Evolutionary conservation across 2,797 vertebrate genomes (phyloP).

Genomic region (Trematomus bernacchii): DNA sequence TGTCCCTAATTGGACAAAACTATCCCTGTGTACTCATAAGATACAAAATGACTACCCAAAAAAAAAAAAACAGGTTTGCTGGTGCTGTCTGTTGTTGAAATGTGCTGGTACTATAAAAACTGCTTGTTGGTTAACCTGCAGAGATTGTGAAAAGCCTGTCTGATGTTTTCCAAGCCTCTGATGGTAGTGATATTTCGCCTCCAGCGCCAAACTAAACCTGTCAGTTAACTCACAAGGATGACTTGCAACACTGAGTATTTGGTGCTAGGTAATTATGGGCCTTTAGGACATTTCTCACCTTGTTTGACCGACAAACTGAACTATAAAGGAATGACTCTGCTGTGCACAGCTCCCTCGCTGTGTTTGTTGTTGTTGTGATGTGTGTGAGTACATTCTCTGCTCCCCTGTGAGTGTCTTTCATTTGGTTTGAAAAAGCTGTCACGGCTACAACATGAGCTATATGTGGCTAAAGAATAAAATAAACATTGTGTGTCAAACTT

Average conservation of each 20-base stretch:
- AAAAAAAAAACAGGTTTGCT: background rate
- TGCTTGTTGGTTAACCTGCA: constrained; percentile 6
- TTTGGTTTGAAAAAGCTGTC: constrained; percentile 25
- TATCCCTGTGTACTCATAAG: background rate
- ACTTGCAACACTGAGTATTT: constrained; percentile 1
- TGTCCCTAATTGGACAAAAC: background rate
- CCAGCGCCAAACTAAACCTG: constrained; percentile 7
- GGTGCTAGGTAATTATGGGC: constrained; percentile 7
- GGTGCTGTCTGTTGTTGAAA: background rate
- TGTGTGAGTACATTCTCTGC: constrained; percentile 18
- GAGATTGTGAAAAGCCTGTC: background rate
- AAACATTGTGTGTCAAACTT: constrained; percentile 12
- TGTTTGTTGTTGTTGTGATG: constrained; percentile 32
- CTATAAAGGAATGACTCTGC: constrained; percentile 12
- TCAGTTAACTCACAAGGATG: background rate
- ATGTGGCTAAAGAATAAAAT: constrained; percentile 6
- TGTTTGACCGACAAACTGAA: constrained; percentile 17
- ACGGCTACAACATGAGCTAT: background rate
- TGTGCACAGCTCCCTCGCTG: constrained; percentile 20
- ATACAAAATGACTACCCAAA: constrained; percentile 1
- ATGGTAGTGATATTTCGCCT: background rate
- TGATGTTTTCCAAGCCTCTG: background rate
- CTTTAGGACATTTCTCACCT: constrained; percentile 17
- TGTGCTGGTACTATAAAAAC: background rate
- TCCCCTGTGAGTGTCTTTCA: constrained; percentile 6